phyloP scores from a whole-genome alignment of 2,888 invertebrate species.

The Melieria picta region DNA sequence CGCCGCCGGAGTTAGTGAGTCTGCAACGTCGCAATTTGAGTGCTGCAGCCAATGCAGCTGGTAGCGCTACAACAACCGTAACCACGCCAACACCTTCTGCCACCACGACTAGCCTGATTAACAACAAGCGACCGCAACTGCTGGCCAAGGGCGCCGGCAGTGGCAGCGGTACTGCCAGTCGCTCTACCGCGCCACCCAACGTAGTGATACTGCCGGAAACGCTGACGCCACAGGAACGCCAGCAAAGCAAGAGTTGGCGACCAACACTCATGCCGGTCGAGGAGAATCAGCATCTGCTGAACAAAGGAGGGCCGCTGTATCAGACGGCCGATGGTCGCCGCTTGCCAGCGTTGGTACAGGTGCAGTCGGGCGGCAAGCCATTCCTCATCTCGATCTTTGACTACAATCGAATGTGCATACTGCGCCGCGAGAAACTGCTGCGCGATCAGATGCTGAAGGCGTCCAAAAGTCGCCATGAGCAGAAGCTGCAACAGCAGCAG shows the following conservation, averaged over 20 bases:
- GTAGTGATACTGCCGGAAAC: conserved; percentile 63
- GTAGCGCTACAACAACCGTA: background rate
- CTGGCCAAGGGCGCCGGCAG: conserved; percentile 42
- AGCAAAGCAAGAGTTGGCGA: conserved; percentile 74
- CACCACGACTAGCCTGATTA: conserved; percentile 32
- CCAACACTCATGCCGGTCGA: conserved; percentile 78
- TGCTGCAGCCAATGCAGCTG: conserved; percentile 24
- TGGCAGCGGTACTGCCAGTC: conserved; percentile 9
- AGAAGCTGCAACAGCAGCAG: conserved; percentile 43
- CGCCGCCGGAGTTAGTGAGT: conserved; percentile 72
- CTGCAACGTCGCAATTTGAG: conserved; percentile 65
- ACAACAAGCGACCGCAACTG: conserved; percentile 46
- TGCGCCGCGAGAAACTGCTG: conserved; percentile 74
- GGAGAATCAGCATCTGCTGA: conserved; percentile 58
- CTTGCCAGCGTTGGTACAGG: conserved; percentile 76
- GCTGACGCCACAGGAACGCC: conserved; percentile 65
- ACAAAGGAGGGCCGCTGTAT: conserved; percentile 65
- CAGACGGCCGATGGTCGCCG: conserved; percentile 71
- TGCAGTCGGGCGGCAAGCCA: conserved; percentile 80
- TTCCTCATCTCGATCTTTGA: conserved; percentile 82
- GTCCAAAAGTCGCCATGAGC: conserved; percentile 48
- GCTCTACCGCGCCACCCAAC: conserved; percentile 53
- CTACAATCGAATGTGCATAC: conserved; percentile 82
- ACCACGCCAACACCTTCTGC: conserved; percentile 45
- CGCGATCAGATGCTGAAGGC: conserved; percentile 69